Evolutionary conservation across 2,888 invertebrate species (phyloP).

Genomic region (Tuta absoluta): DNA sequence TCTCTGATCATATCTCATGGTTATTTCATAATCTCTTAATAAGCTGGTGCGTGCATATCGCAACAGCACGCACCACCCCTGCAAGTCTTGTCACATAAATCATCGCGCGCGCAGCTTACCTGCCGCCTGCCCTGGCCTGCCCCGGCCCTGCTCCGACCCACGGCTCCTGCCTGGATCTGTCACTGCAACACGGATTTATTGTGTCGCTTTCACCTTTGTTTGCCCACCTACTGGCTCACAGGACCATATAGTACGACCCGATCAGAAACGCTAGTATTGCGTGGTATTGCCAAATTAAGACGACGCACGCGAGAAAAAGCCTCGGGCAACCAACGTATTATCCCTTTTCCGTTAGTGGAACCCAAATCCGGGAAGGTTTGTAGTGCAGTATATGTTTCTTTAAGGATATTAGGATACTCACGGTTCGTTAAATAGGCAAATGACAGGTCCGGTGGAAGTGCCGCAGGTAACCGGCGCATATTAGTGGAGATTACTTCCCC

Average conservation of each 20-base stretch:
- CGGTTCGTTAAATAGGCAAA: conserved; percentile 21
- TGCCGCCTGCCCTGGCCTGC: not conserved
- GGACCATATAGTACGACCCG: conserved; percentile 4
- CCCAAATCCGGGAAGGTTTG: conserved; percentile 6
- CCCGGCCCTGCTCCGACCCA: conserved; percentile 2
- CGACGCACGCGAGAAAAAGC: conserved; percentile 2
- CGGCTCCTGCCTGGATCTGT: conserved; percentile 18
- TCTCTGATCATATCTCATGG: conserved; percentile 9
- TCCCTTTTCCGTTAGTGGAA: conserved; percentile 1
- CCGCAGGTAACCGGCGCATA: conserved; percentile 18
- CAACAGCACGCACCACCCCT: conserved; percentile 16
- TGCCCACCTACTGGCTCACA: conserved; percentile 19
- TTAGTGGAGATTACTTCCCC: conserved; percentile 14
- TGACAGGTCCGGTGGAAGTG: conserved; percentile 13
- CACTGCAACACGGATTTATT: conserved; percentile 18
- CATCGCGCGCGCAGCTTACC: conserved; percentile 18
- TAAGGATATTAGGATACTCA: not conserved
- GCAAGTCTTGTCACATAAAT: conserved; percentile 24
- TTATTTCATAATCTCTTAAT: conserved; percentile 20
- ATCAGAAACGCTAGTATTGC: not conserved
- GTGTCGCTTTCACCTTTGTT: conserved; percentile 23
- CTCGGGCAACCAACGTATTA: conserved; percentile 7
- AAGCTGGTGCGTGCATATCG: conserved; percentile 15
- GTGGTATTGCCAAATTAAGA: conserved; percentile 2
- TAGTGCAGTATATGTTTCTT: not conserved